Evolutionary conservation across 2,113 vertebrate genomes (phyloP).

Genomic region (Callipepla squamata): DNA sequence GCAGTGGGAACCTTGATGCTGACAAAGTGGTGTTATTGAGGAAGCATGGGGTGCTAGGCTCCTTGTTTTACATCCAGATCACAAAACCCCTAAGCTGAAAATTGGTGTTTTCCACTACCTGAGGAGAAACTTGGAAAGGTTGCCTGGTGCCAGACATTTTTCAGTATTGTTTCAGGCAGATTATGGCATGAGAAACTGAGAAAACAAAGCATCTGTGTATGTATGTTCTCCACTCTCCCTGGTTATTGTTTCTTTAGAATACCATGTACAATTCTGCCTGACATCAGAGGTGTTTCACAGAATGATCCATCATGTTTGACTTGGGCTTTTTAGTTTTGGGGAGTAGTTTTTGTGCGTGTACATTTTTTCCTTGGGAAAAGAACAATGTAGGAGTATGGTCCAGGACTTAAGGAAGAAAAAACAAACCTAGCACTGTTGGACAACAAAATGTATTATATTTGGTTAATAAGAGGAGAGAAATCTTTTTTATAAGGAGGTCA

Average conservation of each 20-base stretch:
- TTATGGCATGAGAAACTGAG: slow-evolving; percentile 10
- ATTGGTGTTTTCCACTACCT: not conserved
- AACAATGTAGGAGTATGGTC: not conserved
- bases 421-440: not conserved
- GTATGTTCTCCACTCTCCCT: not conserved
- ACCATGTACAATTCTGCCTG: not conserved
- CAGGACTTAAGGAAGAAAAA: not conserved
- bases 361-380: not conserved
- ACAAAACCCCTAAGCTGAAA: not conserved
- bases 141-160: not conserved
- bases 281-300: not conserved
- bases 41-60: not conserved
- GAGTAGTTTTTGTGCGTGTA: not conserved
- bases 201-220: not conserved
- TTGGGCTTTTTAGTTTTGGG: not conserved
- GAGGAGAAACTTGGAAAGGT: not conserved
- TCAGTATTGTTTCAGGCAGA: not conserved
- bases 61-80: not conserved
- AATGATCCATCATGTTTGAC: not conserved
- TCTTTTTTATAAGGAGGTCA: not conserved
- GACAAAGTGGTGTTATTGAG: not conserved
- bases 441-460: not conserved
- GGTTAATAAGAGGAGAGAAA: not conserved
- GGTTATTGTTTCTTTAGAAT: not conserved
- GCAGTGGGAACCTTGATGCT: not conserved